Conservation (phyloP, 1,140 invertebrate species). For the Physella acuta region DNA sequence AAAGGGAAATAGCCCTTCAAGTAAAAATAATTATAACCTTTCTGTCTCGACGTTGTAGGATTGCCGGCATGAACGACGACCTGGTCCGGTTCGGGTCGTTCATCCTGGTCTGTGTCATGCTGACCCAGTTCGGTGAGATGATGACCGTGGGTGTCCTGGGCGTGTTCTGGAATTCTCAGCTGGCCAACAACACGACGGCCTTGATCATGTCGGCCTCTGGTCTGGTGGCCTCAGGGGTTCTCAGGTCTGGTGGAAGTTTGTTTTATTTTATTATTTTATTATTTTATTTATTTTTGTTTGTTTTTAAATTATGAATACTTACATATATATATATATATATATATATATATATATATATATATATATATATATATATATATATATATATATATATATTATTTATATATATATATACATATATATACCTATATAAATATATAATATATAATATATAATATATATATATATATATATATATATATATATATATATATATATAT, state of each 20-base stretch:
- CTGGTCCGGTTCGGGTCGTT: conserved; percentile 40
- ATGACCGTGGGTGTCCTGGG: conserved; percentile 42
- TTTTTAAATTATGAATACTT: background rate
- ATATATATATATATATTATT: no score
- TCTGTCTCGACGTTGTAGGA: no score
- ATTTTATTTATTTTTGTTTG: background rate
- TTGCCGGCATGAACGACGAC: conserved; percentile 39
- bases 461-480: no score
- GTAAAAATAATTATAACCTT: no score
- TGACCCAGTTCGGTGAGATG: conserved; percentile 45
- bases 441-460: no score
- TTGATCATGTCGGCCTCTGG: conserved; percentile 46
- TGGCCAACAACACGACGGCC: conserved; percentile 44
- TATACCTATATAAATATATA: no score
- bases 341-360: conserved; percentile 3
- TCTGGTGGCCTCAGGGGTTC: conserved; percentile 46
- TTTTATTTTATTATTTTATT: background rate
- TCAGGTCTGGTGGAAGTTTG: conserved; percentile 35
- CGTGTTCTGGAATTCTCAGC: conserved; percentile 40
- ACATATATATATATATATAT: background rate
- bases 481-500: no score
- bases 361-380: no score
- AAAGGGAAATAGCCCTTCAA: no score
- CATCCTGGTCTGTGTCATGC: conserved; percentile 36
- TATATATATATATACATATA: no score